Conservation (phyloP, 1,140 invertebrate species). For the Bacillus rossius region DNA sequence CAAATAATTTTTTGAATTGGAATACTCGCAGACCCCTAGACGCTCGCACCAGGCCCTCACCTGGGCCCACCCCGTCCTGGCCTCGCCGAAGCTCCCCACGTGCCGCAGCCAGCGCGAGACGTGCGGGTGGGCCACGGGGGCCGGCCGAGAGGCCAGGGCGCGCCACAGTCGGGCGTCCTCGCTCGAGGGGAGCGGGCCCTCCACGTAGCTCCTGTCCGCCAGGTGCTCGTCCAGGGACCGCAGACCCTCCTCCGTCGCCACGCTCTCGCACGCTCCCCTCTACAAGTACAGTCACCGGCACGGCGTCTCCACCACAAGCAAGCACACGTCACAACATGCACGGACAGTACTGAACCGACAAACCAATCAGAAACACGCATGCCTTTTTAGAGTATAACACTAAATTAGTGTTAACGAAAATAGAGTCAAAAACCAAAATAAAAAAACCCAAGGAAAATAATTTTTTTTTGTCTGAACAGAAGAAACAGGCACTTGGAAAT, state of each 20-base stretch:
- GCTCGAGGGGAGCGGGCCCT: slow-evolving; percentile 26
- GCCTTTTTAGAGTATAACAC: not conserved
- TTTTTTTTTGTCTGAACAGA: too few relatives aligned
- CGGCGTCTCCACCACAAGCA: too few relatives aligned
- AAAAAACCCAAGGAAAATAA: too few relatives aligned
- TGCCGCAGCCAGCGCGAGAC: slow-evolving; percentile 33
- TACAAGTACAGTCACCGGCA: not conserved
- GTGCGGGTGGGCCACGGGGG: slow-evolving; percentile 22
- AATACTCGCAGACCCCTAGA: not conserved
- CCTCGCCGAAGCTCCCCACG: slow-evolving; percentile 23
- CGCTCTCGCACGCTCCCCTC: not conserved
- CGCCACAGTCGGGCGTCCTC: slow-evolving; percentile 22
- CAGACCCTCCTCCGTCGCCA: not conserved
- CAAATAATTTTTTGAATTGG: too few relatives aligned
- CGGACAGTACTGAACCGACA: too few relatives aligned
- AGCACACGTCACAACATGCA: too few relatives aligned
- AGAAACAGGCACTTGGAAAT: too few relatives aligned
- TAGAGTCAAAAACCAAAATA: too few relatives aligned
- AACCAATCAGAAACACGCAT: not conserved
- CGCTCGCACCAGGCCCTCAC: slow-evolving; percentile 11
- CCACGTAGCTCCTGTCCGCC: slow-evolving; percentile 30
- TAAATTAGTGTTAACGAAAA: too few relatives aligned
- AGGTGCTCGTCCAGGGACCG: slow-evolving; percentile 26
- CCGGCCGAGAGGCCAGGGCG: slow-evolving; percentile 5
- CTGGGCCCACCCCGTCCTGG: slow-evolving; percentile 15